These are phyloP conservation scores for Drosophila tani DNA, from an alignment of 1,140 invertebrate genomes.

Conservation along the genomic window DNA sequence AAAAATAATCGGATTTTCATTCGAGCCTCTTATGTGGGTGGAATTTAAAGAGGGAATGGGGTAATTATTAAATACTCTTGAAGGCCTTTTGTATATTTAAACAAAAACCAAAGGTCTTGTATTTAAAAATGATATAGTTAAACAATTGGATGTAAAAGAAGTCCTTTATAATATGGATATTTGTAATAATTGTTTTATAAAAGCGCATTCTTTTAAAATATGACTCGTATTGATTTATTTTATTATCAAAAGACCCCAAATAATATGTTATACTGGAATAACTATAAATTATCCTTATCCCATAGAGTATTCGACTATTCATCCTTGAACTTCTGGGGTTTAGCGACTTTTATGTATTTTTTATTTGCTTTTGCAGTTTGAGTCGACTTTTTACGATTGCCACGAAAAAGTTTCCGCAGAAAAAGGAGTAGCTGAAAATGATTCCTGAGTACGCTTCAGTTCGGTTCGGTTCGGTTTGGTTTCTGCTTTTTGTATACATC, in stretches of 20 bases:
- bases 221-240: background rate
- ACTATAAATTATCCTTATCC: background rate
- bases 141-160: no score
- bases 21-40: background rate
- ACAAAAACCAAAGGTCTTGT: no score
- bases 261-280: background rate
- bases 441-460: constrained; percentile 31
- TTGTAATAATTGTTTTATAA: background rate
- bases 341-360: constrained; percentile 37
- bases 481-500: constrained; percentile 52
- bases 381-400: constrained; percentile 65
- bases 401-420: constrained; percentile 67
- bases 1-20: background rate
- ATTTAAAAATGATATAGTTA: no score
- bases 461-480: constrained; percentile 35
- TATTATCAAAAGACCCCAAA: no score
- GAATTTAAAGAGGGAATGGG: background rate
- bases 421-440: constrained; percentile 70
- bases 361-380: constrained; percentile 57
- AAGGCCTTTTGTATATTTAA: no score
- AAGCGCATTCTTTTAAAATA: background rate
- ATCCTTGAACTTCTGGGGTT: constrained; percentile 8
- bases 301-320: constrained; percentile 36
- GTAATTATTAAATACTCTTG: no score
- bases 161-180: no score